Percentiles rank a stretch among this genome's conserved stretches.
phyloP scores from a whole-genome alignment of 2,797 vertebrate genomes.

The Mergus octosetaceus region DNA sequence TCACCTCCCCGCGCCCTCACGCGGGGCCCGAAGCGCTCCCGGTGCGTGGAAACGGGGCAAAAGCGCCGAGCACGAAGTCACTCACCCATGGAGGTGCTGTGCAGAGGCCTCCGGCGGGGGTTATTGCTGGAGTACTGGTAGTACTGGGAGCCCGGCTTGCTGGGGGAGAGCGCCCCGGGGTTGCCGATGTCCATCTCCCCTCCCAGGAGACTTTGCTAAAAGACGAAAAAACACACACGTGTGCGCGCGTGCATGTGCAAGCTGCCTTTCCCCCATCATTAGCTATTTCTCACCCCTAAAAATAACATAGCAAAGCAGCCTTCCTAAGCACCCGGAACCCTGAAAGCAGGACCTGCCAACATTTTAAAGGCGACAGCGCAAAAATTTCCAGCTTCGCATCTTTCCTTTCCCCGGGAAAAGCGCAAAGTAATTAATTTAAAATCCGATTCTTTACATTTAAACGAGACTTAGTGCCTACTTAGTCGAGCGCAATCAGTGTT shows the following conservation, averaged over 20 bases:
- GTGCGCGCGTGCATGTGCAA: constrained; percentile 6
- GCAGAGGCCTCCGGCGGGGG: constrained; percentile 89
- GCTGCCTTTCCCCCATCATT: constrained; percentile 25
- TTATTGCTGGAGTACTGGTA: constrained; percentile 93
- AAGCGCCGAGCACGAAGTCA: not conserved
- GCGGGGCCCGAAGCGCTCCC: not conserved
- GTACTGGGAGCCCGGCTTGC: constrained; percentile 92
- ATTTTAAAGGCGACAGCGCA: not conserved
- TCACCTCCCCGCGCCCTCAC: no score
- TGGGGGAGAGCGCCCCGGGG: constrained; percentile 89
- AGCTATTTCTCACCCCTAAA: constrained; percentile 48
- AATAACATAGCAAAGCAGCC: constrained; percentile 25
- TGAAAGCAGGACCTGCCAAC: not conserved
- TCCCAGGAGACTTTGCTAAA: constrained; percentile 88
- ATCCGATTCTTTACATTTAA: not conserved
- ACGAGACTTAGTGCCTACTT: not conserved
- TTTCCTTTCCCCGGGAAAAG: not conserved
- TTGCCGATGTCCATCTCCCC: constrained; percentile 93
- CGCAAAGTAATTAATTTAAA: not conserved
- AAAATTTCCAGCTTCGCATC: not conserved
- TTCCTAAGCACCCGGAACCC: not conserved
- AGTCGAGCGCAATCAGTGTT: not conserved
- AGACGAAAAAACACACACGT: constrained; percentile 60
- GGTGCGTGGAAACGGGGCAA: not conserved
- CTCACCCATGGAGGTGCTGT: constrained; percentile 91